Base-by-base conservation (phyloP, 2,113 vertebrate genomes). In the Callocephalon fimbriatum region DNA sequence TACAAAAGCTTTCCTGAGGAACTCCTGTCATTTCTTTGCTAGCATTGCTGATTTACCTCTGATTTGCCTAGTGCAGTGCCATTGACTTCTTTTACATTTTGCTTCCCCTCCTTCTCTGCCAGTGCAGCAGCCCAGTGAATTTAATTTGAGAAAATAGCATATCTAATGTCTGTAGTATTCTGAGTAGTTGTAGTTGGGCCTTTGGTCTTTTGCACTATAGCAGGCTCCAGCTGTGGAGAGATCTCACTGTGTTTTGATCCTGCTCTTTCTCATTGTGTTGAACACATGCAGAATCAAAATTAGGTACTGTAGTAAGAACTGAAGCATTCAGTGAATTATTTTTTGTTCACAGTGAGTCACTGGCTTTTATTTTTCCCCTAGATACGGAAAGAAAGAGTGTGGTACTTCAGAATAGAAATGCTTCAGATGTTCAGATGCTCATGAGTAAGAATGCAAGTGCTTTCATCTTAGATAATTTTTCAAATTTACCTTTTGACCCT, bases 201-300 rank as follows among this genome's bases (percentile, higher is more conserved):
- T 93, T 79, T 95, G 92, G 95, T 92, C 93, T 96, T 75, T 82
- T 83, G 84, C 53, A 50, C 94, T 92, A 7, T 53, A 82, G 95
- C 88, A 86, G 76, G 78, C 88, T 95, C 91, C 88, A 86, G 90
- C 97, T 95, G 94, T 95, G 94, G 93, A 38, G 82, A 82, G 61
- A 88, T 79, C 94, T 95, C 71, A 0, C 70, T 68, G 77, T 70
- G 62, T 97, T 97, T 96, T 97, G 94, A 98, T 98, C 92, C 94
- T 90, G 26, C 67, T 84, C 80, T 73, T 95, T 96, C 88, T 91
- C 78, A 3, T 94, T 91, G 90, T 92, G 75, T 97, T 95, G 92
- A 97, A 97, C 90, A 97, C 94, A 90, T 88, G 79, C 86, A 85
- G 96, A 97, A 97, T 97, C 93, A 97, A 91, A 97, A 97, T 96